A percentile compares a stretch with the other conserved stretches of the same genome.
Evolutionary conservation across 2,797 vertebrate species (phyloP).

Genomic region (Sebastes wilsoni): DNA sequence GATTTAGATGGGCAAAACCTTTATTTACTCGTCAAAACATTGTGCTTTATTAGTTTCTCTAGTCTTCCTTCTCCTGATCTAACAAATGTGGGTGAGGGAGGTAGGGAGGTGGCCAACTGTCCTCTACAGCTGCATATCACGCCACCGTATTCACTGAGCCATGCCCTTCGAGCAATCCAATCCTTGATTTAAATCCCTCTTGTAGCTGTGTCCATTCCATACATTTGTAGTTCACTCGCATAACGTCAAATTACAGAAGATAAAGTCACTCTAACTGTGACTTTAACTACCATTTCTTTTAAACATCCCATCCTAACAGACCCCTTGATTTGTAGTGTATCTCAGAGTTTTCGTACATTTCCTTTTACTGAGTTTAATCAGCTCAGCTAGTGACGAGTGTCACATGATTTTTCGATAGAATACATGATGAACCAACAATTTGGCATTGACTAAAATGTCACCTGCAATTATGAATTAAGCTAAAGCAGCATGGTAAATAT

Average conservation of each 20-base stretch:
- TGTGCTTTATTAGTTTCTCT: neutral
- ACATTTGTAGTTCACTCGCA: neutral
- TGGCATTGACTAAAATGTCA: conserved; percentile 6
- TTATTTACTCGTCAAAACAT: neutral
- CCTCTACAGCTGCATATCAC: neutral
- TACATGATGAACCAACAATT: neutral
- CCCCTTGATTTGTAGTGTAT: neutral
- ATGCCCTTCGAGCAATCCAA: neutral
- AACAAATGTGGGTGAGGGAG: neutral
- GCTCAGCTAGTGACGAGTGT: neutral
- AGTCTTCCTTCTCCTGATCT: neutral
- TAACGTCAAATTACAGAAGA: neutral
- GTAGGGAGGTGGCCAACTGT: neutral
- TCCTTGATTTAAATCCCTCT: neutral
- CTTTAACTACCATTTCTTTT: neutral
- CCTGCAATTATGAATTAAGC: neutral
- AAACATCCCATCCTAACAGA: neutral
- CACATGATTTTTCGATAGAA: neutral
- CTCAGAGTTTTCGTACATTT: neutral
- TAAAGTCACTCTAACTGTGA: neutral
- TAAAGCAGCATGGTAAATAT: conserved; percentile 11
- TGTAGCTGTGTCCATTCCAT: neutral
- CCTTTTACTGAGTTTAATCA: neutral
- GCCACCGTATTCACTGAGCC: neutral
- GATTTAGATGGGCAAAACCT: neutral